phyloP scores from a whole-genome alignment of 2,797 vertebrate species.

The Helicolenus hilgendorfi region DNA sequence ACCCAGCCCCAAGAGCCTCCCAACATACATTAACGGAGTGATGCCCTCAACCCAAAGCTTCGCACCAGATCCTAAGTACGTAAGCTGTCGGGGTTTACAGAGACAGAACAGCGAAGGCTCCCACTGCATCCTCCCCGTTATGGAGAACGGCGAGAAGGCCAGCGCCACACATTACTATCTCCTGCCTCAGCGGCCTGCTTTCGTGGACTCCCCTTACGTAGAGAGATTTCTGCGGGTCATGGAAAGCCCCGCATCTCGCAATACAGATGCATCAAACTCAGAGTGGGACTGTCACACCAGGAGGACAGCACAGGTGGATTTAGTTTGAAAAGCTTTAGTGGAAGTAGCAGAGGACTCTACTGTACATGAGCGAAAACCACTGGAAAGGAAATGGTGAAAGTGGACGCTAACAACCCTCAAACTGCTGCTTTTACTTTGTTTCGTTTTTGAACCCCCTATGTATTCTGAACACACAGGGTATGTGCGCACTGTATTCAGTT shows the following conservation, averaged over 20 bases:
- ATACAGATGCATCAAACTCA: slow-evolving; percentile 50
- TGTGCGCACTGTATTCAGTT: slow-evolving; percentile 85
- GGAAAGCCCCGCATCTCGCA: slow-evolving; percentile 81
- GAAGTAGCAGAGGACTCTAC: slow-evolving; percentile 62
- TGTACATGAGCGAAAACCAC: slow-evolving; percentile 64
- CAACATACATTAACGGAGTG: slow-evolving; percentile 95
- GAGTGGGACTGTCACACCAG: slow-evolving; percentile 85
- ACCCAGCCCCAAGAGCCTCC: slow-evolving; percentile 97
- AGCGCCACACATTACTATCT: slow-evolving; percentile 98
- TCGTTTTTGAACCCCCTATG: slow-evolving; percentile 61
- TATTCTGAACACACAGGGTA: slow-evolving; percentile 83
- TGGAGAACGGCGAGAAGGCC: slow-evolving; percentile 94
- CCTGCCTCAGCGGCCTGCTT: slow-evolving; percentile 92
- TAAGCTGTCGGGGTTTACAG: slow-evolving; percentile 93
- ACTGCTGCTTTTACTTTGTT: slow-evolving; percentile 81
- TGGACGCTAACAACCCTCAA: slow-evolving; percentile 65
- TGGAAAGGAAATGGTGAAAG: slow-evolving; percentile 61
- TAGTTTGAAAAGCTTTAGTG: slow-evolving; percentile 87
- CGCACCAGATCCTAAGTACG: slow-evolving; percentile 97
- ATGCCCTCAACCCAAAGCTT: slow-evolving; percentile 99
- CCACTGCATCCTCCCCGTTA: slow-evolving; percentile 96
- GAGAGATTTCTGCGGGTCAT: slow-evolving; percentile 91
- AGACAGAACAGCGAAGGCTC: slow-evolving; percentile 97
- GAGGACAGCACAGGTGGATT: slow-evolving; percentile 90
- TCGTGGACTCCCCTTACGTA: slow-evolving; percentile 90